Evolutionary conservation across 2,113 vertebrate genomes (phyloP), one percentile per base, ranked within the genome.

Genomic region (Gallinago paraguaiae): DNA sequence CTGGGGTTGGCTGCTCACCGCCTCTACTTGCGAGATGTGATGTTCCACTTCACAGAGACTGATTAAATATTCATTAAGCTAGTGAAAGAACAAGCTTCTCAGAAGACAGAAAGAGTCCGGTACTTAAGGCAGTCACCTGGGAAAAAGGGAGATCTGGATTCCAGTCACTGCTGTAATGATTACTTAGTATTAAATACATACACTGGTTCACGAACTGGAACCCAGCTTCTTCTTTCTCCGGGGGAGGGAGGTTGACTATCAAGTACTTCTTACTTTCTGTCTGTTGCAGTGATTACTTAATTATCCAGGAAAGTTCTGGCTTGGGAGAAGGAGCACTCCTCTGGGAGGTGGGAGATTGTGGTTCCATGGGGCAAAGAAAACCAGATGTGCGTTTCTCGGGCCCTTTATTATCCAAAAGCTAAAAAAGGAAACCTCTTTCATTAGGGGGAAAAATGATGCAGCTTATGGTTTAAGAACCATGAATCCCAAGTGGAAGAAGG

Each of bases 1-100:
- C 93, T 89, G 96, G 86, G 93, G 61, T 87, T 97, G 95, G 93
- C 89, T 93, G 95, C 96, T 95, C 77, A 82, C 93, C 75, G 83
- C 61, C 83, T 87, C 83, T 95, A 57, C 77, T 93, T 95, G 86
- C 2, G 7, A 96, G 91, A 97, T 91, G 93, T 85, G 93, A 93
- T 97, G 96, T 96, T 96, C 93, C 91, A 96, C 95, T 97, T 97
- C 95, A 97, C 77, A 97, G 94, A 71, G 95, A 91, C 65, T 48
- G 93, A 96, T 97, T 95, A 97, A 97, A 97, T 97, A 97, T 97
- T 96, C 93, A 97, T 97, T 95, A 95, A 87, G 94, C 86, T 86
- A 93, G 86, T 79, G 94, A 96, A 97, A 95, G 96, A 96, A 97
- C 96, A 95, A 95, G 96, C 94, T 97, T 96, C 95, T 95, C 89